Percentiles rank a stretch among this genome's conserved stretches.
phyloP scores from a whole-genome alignment of 1,140 invertebrate genomes.

The Pachypeltis micranthus region DNA sequence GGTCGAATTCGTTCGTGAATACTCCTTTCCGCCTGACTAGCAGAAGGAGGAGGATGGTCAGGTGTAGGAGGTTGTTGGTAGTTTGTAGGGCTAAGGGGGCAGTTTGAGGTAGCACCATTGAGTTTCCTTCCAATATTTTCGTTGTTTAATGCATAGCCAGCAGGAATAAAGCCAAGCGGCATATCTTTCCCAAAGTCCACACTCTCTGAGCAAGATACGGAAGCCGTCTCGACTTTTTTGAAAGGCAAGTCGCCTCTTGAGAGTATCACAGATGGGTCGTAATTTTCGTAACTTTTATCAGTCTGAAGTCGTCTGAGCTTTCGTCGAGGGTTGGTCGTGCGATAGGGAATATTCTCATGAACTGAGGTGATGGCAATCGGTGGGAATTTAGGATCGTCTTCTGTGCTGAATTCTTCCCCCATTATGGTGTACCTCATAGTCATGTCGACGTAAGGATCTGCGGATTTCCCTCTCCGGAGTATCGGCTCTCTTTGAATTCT shows the following conservation, averaged over 20 bases:
- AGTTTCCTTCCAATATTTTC: slow-evolving; percentile 38
- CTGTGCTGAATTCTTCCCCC: slow-evolving; percentile 36
- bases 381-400: slow-evolving; percentile 43
- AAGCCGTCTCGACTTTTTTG: slow-evolving; percentile 23
- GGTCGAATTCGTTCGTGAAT: slow-evolving; percentile 84
- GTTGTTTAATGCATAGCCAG: slow-evolving; percentile 50
- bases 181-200: slow-evolving; percentile 6
- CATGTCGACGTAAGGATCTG: slow-evolving; percentile 66
- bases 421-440: slow-evolving; percentile 43
- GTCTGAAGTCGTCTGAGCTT: slow-evolving; percentile 48
- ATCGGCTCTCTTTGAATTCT: slow-evolving; percentile 40
- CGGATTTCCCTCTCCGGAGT: slow-evolving; percentile 53
- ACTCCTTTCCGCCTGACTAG: slow-evolving; percentile 72
- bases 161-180: slow-evolving; percentile 31
- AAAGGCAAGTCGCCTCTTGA: slow-evolving; percentile 38
- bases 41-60: slow-evolving; percentile 87
- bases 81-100: slow-evolving; percentile 66
- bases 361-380: slow-evolving; percentile 58
- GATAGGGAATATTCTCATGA: slow-evolving; percentile 57
- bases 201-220: background rate
- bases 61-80: slow-evolving; percentile 86
- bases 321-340: slow-evolving; percentile 56
- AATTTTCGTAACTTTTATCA: slow-evolving; percentile 42
- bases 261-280: slow-evolving; percentile 39
- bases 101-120: slow-evolving; percentile 36